phyloP scores from a whole-genome alignment of 2,113 vertebrate species.

The Enhydra lutris region DNA sequence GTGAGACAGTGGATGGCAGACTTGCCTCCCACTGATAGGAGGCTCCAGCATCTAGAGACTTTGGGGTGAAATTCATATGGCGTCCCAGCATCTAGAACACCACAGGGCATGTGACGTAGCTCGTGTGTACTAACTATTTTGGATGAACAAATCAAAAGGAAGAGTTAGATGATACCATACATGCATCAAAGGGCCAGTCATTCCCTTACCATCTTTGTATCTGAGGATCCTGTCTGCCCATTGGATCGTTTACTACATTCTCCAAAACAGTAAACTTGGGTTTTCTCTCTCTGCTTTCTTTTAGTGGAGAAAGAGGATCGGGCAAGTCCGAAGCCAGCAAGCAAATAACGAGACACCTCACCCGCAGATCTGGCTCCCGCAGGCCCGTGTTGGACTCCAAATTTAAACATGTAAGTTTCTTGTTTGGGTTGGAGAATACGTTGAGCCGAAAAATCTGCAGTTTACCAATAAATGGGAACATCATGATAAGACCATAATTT shows the following conservation, averaged over 20 bases:
- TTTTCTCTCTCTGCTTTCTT: constrained; percentile 23
- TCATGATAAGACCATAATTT: not conserved
- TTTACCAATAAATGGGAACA: not conserved
- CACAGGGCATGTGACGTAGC: not conserved
- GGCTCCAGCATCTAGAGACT: not conserved
- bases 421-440: not conserved
- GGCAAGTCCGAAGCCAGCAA: constrained; percentile 94
- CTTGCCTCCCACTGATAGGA: fast-evolving
- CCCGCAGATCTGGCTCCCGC: constrained; percentile 85
- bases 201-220: not conserved
- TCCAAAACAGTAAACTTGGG: not conserved
- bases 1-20: not conserved
- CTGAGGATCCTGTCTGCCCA: not conserved
- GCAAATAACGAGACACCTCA: constrained; percentile 92
- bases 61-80: fast-evolving
- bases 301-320: constrained; percentile 95
- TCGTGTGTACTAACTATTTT: not conserved
- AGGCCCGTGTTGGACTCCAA: constrained; percentile 86
- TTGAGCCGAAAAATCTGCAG: not conserved
- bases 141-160: not conserved
- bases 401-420: constrained; percentile 91
- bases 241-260: not conserved
- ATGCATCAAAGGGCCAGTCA: not conserved
- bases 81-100: too few species aligned
- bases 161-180: not conserved